Percentiles rank a stretch among this genome's conserved stretches.
Conservation (phyloP, 2,113 vertebrate genomes). For the Oncorhynchus gorbuscha region DNA sequence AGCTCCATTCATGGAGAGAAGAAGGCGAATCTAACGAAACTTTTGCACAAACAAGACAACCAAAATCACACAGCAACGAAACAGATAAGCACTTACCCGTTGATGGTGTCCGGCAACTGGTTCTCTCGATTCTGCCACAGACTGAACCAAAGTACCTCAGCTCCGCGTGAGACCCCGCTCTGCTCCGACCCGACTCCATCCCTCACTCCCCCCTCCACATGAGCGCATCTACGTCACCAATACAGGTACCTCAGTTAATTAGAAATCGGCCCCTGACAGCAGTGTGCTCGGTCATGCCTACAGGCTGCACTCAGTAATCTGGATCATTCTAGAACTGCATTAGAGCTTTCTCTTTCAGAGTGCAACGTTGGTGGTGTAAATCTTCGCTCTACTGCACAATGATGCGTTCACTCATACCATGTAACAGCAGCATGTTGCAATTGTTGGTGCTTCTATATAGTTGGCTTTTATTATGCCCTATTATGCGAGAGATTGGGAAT, state of each 20-base stretch:
- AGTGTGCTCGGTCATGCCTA: slow-evolving; percentile 29
- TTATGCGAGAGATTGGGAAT: too few relatives aligned
- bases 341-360: slow-evolving; percentile 36
- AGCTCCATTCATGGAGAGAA: not conserved
- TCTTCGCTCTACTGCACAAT: slow-evolving; percentile 33
- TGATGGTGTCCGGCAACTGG: slow-evolving; percentile 54
- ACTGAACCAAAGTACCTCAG: slow-evolving; percentile 60
- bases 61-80: not conserved
- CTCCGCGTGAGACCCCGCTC: slow-evolving; percentile 55
- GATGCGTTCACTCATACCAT: slow-evolving; percentile 30
- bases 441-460: not conserved
- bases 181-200: slow-evolving; percentile 58
- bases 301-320: slow-evolving; percentile 40
- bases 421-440: not conserved
- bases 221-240: slow-evolving; percentile 52
- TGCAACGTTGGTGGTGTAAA: slow-evolving; percentile 24
- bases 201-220: slow-evolving; percentile 10
- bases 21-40: not conserved
- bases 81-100: slow-evolving; percentile 53
- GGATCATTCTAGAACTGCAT: slow-evolving; percentile 21
- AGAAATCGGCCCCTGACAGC: slow-evolving; percentile 37
- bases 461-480: not conserved
- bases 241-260: slow-evolving; percentile 65
- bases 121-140: slow-evolving; percentile 61
- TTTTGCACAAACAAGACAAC: not conserved